These are phyloP conservation scores for Drosophila nigromelanica DNA, from an alignment of 1,140 invertebrate species.

Conservation along the genomic window DNA sequence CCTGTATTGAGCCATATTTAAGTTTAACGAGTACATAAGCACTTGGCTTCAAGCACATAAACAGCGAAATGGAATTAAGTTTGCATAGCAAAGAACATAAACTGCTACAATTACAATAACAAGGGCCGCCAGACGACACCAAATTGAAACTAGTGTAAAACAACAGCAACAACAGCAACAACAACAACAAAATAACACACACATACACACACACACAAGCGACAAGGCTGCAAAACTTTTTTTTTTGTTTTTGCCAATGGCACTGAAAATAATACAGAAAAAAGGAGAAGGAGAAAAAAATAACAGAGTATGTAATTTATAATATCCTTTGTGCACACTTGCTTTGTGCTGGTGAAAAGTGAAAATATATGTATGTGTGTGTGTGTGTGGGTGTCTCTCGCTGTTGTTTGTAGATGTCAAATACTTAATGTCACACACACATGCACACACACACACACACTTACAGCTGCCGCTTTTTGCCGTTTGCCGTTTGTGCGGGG, in stretches of 20 bases:
- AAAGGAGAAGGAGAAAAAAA: slow-evolving; percentile 19
- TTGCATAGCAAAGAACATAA: slow-evolving; percentile 82
- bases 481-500: slow-evolving; percentile 58
- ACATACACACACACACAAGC: slow-evolving; percentile 40
- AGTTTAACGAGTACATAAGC: slow-evolving; percentile 78
- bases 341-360: slow-evolving; percentile 73
- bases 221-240: slow-evolving; percentile 42
- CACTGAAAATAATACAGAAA: slow-evolving; percentile 33
- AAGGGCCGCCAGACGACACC: slow-evolving; percentile 35
- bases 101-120: slow-evolving; percentile 81
- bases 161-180: slow-evolving; percentile 22
- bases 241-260: slow-evolving; percentile 50
- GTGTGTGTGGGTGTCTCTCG: slow-evolving; percentile 29
- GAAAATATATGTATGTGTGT: slow-evolving; percentile 63
- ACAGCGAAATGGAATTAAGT: slow-evolving; percentile 83
- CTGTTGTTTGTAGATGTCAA: slow-evolving; percentile 54
- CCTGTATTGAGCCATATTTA: slow-evolving; percentile 60
- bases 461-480: slow-evolving; percentile 45
- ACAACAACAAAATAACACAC: slow-evolving; percentile 40
- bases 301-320: slow-evolving; percentile 75
- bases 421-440: slow-evolving; percentile 47
- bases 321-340: slow-evolving; percentile 71
- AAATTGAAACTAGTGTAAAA: slow-evolving; percentile 66
- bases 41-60: slow-evolving; percentile 73
- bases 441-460: slow-evolving; percentile 36